A percentile compares a stretch with the other conserved stretches of the same genome.
Conservation (phyloP, 2,113 vertebrate genomes). For the Bagarius yarrelli region DNA sequence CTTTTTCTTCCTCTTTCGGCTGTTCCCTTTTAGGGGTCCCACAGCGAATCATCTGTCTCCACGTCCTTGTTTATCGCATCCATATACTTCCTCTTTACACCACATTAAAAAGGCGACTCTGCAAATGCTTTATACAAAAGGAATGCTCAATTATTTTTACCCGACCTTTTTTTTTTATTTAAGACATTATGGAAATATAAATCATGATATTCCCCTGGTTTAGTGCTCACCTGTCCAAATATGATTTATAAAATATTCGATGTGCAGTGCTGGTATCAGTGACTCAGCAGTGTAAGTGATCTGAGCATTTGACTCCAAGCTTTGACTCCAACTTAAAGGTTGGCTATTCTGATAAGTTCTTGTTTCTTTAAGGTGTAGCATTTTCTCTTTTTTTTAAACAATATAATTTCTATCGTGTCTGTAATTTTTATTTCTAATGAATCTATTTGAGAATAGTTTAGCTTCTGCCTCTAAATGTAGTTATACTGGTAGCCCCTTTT, state of each 20-base stretch:
- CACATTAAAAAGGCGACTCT: slow-evolving; percentile 1
- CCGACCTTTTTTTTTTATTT: not conserved
- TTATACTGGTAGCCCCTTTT: too few relatives aligned
- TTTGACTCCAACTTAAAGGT: slow-evolving; percentile 18
- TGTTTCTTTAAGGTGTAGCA: not conserved
- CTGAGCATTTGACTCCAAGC: not conserved
- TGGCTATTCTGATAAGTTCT: not conserved
- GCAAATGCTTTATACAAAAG: not conserved
- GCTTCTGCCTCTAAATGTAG: too few relatives aligned
- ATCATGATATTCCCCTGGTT: not conserved
- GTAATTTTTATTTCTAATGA: too few relatives aligned
- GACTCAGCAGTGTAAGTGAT: slow-evolving; percentile 24
- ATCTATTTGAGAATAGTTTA: too few relatives aligned
- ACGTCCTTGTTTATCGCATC: too few relatives aligned
- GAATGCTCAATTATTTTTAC: not conserved
- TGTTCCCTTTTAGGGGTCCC: too few relatives aligned
- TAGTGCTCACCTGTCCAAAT: not conserved
- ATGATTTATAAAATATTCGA: not conserved
- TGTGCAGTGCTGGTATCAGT: slow-evolving; percentile 2
- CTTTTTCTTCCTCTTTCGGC: too few relatives aligned
- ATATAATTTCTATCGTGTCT: too few relatives aligned
- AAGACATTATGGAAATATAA: not conserved
- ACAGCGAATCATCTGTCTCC: too few relatives aligned
- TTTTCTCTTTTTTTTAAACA: too few relatives aligned
- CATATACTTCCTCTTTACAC: too few relatives aligned